Percentiles rank a stretch among this genome's conserved stretches.
These are phyloP conservation scores for Calameuta idolon DNA, from an alignment of 2,888 invertebrate genomes.

Conservation along the genomic window DNA sequence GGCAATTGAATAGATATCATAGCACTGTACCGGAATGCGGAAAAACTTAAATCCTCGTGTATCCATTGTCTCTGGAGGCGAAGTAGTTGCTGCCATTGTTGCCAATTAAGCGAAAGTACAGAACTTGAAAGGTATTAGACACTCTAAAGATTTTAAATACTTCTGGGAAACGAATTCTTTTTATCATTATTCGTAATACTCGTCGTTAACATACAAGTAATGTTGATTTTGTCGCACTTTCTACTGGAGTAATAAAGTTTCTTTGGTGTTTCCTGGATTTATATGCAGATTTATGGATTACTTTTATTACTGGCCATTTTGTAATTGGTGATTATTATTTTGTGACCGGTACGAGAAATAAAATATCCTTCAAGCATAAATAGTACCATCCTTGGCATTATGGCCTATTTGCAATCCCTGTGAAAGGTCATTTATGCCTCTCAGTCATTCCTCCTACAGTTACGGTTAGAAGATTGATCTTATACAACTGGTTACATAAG, in stretches of 20 bases:
- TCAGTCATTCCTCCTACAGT: neutral
- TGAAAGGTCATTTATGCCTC: neutral
- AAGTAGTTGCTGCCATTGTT: neutral
- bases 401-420: slow-evolving; percentile 2
- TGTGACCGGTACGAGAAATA: neutral
- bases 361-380: neutral
- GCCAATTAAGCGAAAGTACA: neutral
- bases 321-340: neutral
- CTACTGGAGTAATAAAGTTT: neutral
- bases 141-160: neutral
- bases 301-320: neutral
- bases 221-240: neutral
- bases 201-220: neutral
- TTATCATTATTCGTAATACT: neutral
- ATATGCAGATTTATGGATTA: neutral
- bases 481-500: neutral
- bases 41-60: neutral
- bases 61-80: neutral
- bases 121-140: neutral
- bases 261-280: neutral
- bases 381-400: slow-evolving; percentile 6
- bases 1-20: neutral
- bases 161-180: neutral
- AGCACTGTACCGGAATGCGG: neutral
- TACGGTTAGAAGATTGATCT: neutral